Evolutionary conservation across 2,113 vertebrate genomes (phyloP).

Genomic region (Poecilia latipinna): DNA sequence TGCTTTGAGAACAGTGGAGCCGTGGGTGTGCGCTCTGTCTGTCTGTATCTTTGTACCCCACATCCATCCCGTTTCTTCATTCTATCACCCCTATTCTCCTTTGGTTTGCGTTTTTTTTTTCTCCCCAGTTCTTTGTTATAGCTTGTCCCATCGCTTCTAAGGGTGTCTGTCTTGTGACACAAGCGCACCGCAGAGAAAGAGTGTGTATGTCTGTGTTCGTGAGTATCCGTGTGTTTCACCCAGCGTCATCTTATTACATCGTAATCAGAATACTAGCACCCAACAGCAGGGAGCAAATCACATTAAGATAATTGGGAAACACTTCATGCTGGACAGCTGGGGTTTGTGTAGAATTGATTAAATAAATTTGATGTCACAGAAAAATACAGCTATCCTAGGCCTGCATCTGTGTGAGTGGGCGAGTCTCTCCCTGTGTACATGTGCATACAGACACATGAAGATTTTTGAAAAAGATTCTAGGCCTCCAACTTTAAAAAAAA

Average conservation of each 20-base stretch:
- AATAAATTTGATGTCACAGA: constrained; percentile 69
- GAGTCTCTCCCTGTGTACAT: background rate
- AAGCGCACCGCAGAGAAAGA: constrained; percentile 31
- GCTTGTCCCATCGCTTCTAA: constrained; percentile 65
- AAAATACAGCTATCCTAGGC: constrained; percentile 32
- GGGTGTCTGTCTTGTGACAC: constrained; percentile 47
- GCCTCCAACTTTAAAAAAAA: constrained; percentile 2
- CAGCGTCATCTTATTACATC: constrained; percentile 50
- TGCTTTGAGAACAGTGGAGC: constrained; percentile 58
- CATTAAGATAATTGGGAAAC: constrained; percentile 76
- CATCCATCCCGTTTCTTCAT: constrained; percentile 48
- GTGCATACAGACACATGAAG: constrained; percentile 10
- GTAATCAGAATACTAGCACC: constrained; percentile 68
- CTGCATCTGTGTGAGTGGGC: background rate
- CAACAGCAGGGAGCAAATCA: constrained; percentile 68
- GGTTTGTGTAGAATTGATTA: constrained; percentile 65
- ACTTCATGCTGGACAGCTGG: constrained; percentile 74
- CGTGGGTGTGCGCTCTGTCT: constrained; percentile 46
- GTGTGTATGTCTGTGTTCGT: background rate
- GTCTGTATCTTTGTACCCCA: constrained; percentile 62
- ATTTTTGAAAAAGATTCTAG: constrained; percentile 12
- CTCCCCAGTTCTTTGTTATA: constrained; percentile 44
- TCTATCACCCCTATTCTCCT: constrained; percentile 46
- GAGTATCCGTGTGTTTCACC: constrained; percentile 12
- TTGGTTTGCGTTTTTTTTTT: constrained; percentile 46